Percentiles rank a stretch among this genome's conserved stretches.
These are phyloP conservation scores for Myzus persicae DNA, from an alignment of 1,140 invertebrate genomes.

Conservation along the genomic window DNA sequence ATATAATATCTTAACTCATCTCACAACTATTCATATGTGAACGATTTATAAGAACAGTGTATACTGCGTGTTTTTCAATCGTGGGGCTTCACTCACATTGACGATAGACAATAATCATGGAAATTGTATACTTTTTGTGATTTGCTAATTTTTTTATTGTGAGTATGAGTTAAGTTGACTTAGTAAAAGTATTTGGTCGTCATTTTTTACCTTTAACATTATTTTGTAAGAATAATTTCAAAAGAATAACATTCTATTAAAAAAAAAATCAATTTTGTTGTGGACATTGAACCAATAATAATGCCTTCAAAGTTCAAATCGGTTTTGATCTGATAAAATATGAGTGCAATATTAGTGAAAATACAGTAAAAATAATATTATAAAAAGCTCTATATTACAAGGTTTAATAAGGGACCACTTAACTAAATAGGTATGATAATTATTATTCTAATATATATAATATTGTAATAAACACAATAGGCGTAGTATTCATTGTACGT, in stretches of 20 bases:
- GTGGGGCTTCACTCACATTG: not conserved
- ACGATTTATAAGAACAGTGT: not conserved
- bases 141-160: not conserved
- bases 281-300: not conserved
- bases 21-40: not conserved
- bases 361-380: no score
- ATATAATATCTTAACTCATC: not conserved
- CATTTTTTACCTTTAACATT: not conserved
- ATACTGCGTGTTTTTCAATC: not conserved
- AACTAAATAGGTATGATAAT: no score
- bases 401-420: no score
- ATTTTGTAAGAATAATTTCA: no score
- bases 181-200: not conserved
- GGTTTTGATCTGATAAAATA: not conserved
- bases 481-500: no score
- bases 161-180: fast-evolving
- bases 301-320: not conserved
- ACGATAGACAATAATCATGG: not conserved
- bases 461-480: no score
- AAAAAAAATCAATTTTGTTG: no score
- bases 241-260: not conserved
- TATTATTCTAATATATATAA: no score
- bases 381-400: no score
- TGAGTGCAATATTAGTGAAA: no score
- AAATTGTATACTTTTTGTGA: no score